Percentiles rank a stretch among this genome's conserved stretches.
phyloP scores from a whole-genome alignment of 2,113 vertebrate species.

The Sminthopsis crassicaudata region DNA sequence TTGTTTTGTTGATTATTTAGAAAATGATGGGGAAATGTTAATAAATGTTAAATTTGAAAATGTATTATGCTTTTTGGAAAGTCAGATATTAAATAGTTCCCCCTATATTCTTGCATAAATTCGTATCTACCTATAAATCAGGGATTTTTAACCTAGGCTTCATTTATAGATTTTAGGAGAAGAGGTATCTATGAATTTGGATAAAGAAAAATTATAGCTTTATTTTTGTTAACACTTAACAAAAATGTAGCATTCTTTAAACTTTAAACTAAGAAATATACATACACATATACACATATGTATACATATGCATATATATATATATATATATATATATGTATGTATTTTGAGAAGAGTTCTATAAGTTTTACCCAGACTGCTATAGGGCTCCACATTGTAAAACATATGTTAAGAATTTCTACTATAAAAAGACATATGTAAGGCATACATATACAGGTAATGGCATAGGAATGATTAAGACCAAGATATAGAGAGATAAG shows the following conservation, averaged over 20 bases:
- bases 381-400: neutral
- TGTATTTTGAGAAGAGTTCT: no score
- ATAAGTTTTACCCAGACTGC: neutral
- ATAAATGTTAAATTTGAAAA: neutral
- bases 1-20: neutral
- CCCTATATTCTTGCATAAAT: neutral
- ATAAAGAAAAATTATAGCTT: neutral
- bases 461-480: neutral
- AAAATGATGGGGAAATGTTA: neutral
- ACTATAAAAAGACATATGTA: neutral
- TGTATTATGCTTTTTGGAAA: neutral
- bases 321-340: no score
- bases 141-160: neutral
- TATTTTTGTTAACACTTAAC: neutral
- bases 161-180: neutral
- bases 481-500: neutral
- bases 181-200: neutral
- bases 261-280: conserved; percentile 59
- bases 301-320: no score
- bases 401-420: neutral
- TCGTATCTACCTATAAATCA: neutral
- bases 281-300: no score
- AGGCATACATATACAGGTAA: neutral
- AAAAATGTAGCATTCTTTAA: conserved; percentile 37
- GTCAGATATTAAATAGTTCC: neutral